Evolutionary conservation across 2,888 invertebrate genomes (phyloP), one percentile per base, ranked within the genome.

Genomic region (Cerceris rybyensis): DNA sequence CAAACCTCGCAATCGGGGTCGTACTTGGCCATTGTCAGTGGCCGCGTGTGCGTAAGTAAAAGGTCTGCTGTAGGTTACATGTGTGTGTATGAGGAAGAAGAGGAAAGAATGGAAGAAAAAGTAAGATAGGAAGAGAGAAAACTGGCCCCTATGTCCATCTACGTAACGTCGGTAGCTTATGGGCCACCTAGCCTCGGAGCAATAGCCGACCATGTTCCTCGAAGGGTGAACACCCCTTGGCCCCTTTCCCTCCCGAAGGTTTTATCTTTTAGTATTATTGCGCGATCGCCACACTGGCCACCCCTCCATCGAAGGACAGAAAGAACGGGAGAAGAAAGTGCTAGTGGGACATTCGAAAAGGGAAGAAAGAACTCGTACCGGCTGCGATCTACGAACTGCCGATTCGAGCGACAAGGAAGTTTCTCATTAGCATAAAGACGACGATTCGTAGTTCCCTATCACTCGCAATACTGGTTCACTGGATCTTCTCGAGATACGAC

Each of bases 241-340:
- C 50, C 79, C 75, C 75, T 70, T 71, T 70, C 70, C 69, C 68
- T 68, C 83, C 85, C 87, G 83, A 77, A 87, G 89, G 88, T 90
- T 91, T 92, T 91, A 91, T 92, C 92, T 91, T 92, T 91, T 91
- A 91, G 91, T 92, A 91, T 91, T 91, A 91, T 92, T 92, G 91
- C 91, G 86, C 86, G 90, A 90, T 90, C 89, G 91, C 85, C 88
- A 88, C 88, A 90, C 86, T 86, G 90, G 86, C 88, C 84, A 75
- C 71, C 79, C 82, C 76, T 79, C 74, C 71, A 61, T 68, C 68
- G 78, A 74, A 57, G 66, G 70, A 60, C 61, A 57, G 49, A 66
- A 41, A 42, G 14, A 43, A 42, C 69, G 55, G 70, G 63, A 49
- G 52, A 67, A 64, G 64, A 66, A 81, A 70, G 77, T 65, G 75